Evolutionary conservation across 2,797 vertebrate genomes (phyloP).

Genomic region (Melopsittacus undulatus): DNA sequence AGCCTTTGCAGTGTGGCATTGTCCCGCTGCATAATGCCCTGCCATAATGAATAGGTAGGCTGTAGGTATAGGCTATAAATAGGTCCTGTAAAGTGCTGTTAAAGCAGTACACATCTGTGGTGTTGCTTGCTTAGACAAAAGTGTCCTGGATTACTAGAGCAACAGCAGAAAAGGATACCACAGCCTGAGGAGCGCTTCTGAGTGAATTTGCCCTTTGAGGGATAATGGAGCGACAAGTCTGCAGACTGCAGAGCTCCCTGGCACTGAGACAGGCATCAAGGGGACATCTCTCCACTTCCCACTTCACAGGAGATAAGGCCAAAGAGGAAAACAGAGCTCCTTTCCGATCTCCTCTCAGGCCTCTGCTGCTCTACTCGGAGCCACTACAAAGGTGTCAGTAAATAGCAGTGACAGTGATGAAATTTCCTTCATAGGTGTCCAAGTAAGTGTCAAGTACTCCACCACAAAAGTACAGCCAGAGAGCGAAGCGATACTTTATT

Average conservation of each 20-base stretch:
- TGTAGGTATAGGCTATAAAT: background rate
- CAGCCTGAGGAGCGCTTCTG: background rate
- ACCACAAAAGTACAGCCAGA: background rate
- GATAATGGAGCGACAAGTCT: background rate
- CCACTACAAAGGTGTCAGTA: background rate
- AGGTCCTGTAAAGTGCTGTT: background rate
- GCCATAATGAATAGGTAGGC: background rate
- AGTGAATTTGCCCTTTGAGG: background rate
- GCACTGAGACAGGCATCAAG: background rate
- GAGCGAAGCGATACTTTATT: background rate
- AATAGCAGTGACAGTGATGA: background rate
- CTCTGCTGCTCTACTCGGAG: background rate
- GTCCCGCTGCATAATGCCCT: background rate
- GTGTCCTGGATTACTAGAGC: background rate
- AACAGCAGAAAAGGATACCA: background rate
- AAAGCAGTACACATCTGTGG: background rate
- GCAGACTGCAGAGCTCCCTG: background rate
- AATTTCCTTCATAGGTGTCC: background rate
- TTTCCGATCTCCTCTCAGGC: background rate
- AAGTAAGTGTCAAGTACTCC: background rate
- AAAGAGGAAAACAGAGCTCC: background rate
- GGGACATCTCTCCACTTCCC: background rate
- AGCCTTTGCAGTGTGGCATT: background rate
- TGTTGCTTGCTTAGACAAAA: constrained; percentile 12
- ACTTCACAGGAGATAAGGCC: background rate